Evolutionary conservation across 2,888 invertebrate genomes (phyloP).

Genomic region (Synergus itoensis): DNA sequence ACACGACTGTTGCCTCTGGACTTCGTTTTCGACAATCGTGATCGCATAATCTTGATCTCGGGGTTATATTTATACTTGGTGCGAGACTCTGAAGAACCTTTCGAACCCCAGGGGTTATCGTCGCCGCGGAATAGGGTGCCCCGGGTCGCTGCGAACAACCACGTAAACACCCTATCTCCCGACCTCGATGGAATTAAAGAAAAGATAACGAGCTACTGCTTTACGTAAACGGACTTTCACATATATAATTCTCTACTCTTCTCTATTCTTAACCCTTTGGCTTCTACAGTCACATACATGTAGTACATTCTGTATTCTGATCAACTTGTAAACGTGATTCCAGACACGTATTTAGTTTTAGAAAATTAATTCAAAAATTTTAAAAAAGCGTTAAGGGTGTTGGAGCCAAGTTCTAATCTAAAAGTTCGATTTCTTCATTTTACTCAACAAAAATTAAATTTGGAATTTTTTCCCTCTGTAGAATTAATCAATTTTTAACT

Average conservation of each 20-base stretch:
- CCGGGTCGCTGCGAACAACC: slow-evolving; percentile 69
- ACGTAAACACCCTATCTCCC: slow-evolving; percentile 72
- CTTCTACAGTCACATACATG: slow-evolving; percentile 5
- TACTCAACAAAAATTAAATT: no score
- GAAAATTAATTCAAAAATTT: neutral
- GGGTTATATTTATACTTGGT: slow-evolving; percentile 39
- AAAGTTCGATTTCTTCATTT: no score
- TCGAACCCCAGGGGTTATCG: slow-evolving; percentile 54
- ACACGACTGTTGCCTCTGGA: slow-evolving; percentile 37
- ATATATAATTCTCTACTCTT: neutral
- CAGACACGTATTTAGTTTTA: neutral
- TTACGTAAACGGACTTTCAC: slow-evolving; percentile 26
- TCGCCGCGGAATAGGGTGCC: slow-evolving; percentile 52
- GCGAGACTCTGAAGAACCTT: slow-evolving; percentile 48
- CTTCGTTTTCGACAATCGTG: slow-evolving; percentile 40
- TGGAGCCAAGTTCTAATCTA: no score
- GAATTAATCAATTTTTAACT: no score
- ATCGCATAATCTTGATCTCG: slow-evolving; percentile 41
- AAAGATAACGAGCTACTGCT: slow-evolving; percentile 41
- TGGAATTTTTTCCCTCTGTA: no score
- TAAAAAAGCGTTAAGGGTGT: no score
- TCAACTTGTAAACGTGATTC: neutral
- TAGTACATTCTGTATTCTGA: slow-evolving; percentile 1
- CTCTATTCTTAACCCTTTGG: slow-evolving; percentile 15
- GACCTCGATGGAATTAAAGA: slow-evolving; percentile 56